phyloP scores from a whole-genome alignment of 2,888 invertebrate species.

The Trissoscelio sp. region DNA sequence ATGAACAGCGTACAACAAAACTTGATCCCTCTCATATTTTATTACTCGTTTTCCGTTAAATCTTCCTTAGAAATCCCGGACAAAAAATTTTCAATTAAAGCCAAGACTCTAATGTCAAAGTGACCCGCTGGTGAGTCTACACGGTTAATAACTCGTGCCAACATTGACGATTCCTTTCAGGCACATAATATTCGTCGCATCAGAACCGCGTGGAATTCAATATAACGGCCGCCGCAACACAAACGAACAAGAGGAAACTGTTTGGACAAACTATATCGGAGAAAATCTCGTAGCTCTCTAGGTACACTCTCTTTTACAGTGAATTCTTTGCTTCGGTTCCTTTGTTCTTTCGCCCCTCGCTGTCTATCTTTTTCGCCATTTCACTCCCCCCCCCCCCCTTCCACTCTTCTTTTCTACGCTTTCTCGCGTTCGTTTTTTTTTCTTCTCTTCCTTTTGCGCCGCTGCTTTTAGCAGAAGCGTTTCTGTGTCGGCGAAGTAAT shows the following conservation, averaged over 20 bases:
- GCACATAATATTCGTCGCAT: constrained; percentile 51
- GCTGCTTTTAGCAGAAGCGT: constrained; percentile 78
- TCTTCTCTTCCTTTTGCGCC: constrained; percentile 62
- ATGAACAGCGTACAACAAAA: no score
- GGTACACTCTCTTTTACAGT: constrained; percentile 54
- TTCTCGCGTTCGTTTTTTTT: constrained; percentile 44
- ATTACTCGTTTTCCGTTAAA: no score
- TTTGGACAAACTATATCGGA: constrained; percentile 66
- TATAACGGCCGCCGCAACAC: constrained; percentile 49
- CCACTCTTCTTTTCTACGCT: constrained; percentile 28
- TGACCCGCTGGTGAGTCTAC: constrained; percentile 7
- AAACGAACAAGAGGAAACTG: constrained; percentile 48
- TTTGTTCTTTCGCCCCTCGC: constrained; percentile 23
- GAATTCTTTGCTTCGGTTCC: constrained; percentile 56
- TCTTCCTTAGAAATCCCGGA: neutral
- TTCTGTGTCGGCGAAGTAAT: constrained; percentile 78
- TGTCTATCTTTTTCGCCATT: constrained; percentile 36
- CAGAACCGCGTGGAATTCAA: constrained; percentile 53
- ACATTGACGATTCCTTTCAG: constrained; percentile 34
- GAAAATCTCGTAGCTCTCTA: constrained; percentile 58
- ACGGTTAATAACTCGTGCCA: constrained; percentile 33
- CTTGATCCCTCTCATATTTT: no score
- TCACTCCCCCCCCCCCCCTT: constrained; percentile 1
- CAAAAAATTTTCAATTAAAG: neutral
- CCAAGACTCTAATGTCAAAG: constrained; percentile 21